Base-by-base conservation (phyloP, 30 jellyfish, hydroid and myxozoan genomes). In the Cassiopea andromeda region DNA sequence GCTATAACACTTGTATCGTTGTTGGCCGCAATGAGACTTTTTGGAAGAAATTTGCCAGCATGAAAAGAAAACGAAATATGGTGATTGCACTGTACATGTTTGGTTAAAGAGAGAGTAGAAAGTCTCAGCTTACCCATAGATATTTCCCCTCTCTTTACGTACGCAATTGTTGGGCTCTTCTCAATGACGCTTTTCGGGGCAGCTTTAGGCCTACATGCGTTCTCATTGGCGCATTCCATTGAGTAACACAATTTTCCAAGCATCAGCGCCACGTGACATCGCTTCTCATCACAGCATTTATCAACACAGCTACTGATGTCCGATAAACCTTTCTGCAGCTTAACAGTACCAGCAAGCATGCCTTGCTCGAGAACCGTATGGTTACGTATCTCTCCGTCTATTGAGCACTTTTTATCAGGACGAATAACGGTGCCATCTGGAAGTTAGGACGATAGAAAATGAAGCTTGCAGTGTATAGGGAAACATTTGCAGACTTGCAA, bases 251-350 rank as follows among this genome's bases (percentile, higher is more conserved):
- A 66, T 5, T 80, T 74, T 9, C 97, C 98, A 49, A 96, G 92
- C 99, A 92, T 96, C 87, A 96, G 49, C 44, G 99, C 99, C 69
- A 96, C 99, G 76, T 96, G 94, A 75, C 99, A 96, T 67, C 91
- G 90, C 87, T 92, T 81, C 50, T 78, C 98, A 17, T 81, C 96
- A 82, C 99, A 96, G 74, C 99, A 96, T 60, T 87, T 89, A 9
- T 92, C 98, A 44, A 92, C 60, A 81, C 99, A 96, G 19, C 80
- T 82, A 38, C 76, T 61, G 50, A 92, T 85, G 2, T 84, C 74
- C 8, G 91, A 60, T 15, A 91, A 70, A 27, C 94, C 97, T 49
- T 89, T 94, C 66, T 96, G 99, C 43, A 88, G 78, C 46, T 84
- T 90, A 38, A 96, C 86, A 7, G 89, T 83, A 15, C 99, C 99